Conservation (phyloP, 2,113 vertebrate genomes). For the Oxygymnocypris stewartii region DNA sequence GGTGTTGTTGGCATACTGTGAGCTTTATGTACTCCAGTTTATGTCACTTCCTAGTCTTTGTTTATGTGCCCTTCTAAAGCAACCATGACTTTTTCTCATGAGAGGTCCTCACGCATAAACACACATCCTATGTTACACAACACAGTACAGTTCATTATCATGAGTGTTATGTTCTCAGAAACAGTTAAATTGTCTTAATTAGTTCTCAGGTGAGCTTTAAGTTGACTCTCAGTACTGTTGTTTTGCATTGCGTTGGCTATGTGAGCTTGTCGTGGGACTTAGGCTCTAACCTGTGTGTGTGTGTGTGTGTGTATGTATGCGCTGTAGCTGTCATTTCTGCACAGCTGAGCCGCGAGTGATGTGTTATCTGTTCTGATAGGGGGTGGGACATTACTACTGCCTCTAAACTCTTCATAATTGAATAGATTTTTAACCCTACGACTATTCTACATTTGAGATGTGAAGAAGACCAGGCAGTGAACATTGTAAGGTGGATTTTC, state of each 20-base stretch:
- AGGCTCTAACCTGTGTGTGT: not conserved
- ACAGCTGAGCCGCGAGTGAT: constrained; percentile 22
- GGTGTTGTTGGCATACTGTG: not conserved
- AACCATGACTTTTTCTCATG: not conserved
- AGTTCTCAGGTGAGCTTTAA: constrained; percentile 12
- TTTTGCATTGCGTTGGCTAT: not conserved
- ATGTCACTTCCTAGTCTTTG: not conserved
- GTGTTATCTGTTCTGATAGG: constrained; percentile 3
- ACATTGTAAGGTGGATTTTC: not conserved
- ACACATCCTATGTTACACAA: not conserved
- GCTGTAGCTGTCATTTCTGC: constrained; percentile 5
- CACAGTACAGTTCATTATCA: constrained; percentile 4
- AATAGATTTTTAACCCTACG: not conserved
- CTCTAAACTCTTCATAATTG: not conserved
- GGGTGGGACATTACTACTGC: not conserved
- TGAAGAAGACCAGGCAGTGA: not conserved
- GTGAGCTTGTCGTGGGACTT: not conserved
- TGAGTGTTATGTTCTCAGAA: constrained; percentile 18
- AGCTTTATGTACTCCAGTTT: not conserved
- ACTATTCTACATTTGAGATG: not conserved
- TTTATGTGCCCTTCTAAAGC: not conserved
- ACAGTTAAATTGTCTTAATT: constrained; percentile 22
- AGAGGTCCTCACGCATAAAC: not conserved
- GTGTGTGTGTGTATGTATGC: not conserved
- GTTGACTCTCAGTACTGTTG: constrained; percentile 6